phyloP scores from a whole-genome alignment of 2,113 vertebrate species.

The Actinemys pallida region DNA sequence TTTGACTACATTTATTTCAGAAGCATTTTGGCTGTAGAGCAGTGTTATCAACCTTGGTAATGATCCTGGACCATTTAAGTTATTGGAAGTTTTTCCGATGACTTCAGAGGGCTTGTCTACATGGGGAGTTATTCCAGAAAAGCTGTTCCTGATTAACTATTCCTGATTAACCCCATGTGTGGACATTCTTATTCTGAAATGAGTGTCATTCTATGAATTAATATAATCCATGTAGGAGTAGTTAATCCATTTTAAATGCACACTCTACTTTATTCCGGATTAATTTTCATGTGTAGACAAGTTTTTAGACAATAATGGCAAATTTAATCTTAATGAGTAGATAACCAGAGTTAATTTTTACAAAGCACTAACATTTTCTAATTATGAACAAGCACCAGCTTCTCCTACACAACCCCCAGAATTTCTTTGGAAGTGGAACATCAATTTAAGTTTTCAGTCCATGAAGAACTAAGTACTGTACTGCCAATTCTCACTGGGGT shows the following conservation, averaged over 20 bases:
- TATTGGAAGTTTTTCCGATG: not conserved
- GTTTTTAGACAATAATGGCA: not conserved
- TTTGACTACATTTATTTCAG: too few relatives aligned
- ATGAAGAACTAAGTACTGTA: slow-evolving; percentile 10
- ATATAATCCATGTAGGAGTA: not conserved
- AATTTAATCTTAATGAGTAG: not conserved
- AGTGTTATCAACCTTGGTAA: not conserved
- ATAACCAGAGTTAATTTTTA: not conserved
- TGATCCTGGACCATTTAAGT: not conserved
- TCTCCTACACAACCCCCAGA: slow-evolving; percentile 22
- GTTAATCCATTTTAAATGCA: not conserved
- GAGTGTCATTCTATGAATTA: not conserved
- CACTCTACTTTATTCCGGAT: not conserved
- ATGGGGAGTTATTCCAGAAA: not conserved
- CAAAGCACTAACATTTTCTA: not conserved
- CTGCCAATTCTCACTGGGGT: slow-evolving; percentile 25
- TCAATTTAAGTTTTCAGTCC: slow-evolving; percentile 53
- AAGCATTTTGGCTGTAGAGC: too few relatives aligned
- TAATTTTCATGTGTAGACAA: not conserved
- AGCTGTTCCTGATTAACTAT: not conserved
- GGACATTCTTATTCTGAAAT: not conserved
- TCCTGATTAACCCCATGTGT: not conserved
- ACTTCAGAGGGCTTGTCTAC: not conserved
- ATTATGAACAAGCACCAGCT: not conserved
- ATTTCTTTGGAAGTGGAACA: slow-evolving; percentile 45